Conservation (phyloP, 1,140 invertebrate species). For the Branchinecta lynchi region DNA sequence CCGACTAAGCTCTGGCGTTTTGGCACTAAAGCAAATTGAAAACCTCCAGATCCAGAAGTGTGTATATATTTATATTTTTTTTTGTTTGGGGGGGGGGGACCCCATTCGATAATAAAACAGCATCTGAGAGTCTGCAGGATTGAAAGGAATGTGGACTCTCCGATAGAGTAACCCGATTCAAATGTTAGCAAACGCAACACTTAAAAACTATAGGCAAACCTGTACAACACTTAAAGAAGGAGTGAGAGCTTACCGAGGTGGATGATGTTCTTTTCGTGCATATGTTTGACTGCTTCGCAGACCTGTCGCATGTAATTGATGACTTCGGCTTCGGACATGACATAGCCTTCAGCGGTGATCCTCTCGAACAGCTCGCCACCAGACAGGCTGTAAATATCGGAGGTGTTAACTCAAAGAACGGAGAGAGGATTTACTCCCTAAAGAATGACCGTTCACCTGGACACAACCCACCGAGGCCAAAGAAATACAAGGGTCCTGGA, state of each 20-base stretch:
- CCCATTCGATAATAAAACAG: too few relatives aligned
- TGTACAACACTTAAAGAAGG: too few relatives aligned
- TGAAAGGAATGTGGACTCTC: too few relatives aligned
- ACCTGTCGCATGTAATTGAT: slow-evolving; percentile 99
- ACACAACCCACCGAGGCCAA: not conserved
- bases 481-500: not conserved
- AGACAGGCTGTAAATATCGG: slow-evolving; percentile 67
- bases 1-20: too few relatives aligned
- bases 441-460: not conserved
- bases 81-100: too few relatives aligned
- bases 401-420: slow-evolving; percentile 22
- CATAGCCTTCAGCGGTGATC: slow-evolving; percentile 92
- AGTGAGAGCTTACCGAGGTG: slow-evolving; percentile 51
- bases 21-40: too few relatives aligned
- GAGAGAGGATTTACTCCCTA: not conserved
- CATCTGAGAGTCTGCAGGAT: too few relatives aligned
- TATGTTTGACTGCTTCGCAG: slow-evolving; percentile 92
- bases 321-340: slow-evolving; percentile 98
- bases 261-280: slow-evolving; percentile 99
- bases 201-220: too few relatives aligned
- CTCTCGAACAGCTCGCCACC: slow-evolving; percentile 97
- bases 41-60: too few relatives aligned
- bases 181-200: too few relatives aligned
- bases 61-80: too few relatives aligned
- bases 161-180: too few relatives aligned